Evolutionary conservation across 2,797 vertebrate species (phyloP).

Genomic region (Melopsittacus undulatus): DNA sequence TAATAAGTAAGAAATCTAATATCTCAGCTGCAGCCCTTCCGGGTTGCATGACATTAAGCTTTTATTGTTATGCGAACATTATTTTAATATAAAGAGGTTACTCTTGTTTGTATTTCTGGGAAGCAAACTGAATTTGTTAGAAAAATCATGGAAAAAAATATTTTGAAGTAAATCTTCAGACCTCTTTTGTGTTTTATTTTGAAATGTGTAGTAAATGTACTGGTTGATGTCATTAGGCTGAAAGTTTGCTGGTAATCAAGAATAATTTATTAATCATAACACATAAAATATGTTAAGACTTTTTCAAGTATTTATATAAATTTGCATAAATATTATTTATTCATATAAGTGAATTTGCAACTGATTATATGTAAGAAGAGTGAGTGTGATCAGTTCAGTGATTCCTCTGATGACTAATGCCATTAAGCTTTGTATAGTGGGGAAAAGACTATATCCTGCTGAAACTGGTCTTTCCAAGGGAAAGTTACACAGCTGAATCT

Average conservation of each 20-base stretch:
- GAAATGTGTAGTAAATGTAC: background rate
- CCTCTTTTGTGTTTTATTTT: background rate
- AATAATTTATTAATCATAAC: slow-evolving; percentile 13
- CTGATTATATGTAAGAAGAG: background rate
- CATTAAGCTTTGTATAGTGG: background rate
- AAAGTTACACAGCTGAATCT: background rate
- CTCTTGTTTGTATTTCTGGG: background rate
- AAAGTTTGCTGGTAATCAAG: slow-evolving; percentile 12
- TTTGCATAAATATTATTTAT: slow-evolving; percentile 7
- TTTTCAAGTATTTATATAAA: background rate
- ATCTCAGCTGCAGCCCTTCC: background rate
- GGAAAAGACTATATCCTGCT: background rate
- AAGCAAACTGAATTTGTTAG: background rate
- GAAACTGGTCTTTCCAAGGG: background rate
- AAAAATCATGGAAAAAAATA: background rate
- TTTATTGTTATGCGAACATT: background rate
- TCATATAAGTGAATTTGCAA: background rate
- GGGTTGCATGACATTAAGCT: background rate
- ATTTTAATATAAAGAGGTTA: background rate
- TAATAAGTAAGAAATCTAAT: background rate
- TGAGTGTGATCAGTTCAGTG: background rate
- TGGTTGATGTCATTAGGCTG: background rate
- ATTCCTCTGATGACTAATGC: background rate
- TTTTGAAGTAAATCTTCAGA: background rate
- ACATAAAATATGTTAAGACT: background rate